These are phyloP conservation scores for Poeciliopsis turrubarensis DNA, from an alignment of 2,113 vertebrate species.

Conservation along the genomic window DNA sequence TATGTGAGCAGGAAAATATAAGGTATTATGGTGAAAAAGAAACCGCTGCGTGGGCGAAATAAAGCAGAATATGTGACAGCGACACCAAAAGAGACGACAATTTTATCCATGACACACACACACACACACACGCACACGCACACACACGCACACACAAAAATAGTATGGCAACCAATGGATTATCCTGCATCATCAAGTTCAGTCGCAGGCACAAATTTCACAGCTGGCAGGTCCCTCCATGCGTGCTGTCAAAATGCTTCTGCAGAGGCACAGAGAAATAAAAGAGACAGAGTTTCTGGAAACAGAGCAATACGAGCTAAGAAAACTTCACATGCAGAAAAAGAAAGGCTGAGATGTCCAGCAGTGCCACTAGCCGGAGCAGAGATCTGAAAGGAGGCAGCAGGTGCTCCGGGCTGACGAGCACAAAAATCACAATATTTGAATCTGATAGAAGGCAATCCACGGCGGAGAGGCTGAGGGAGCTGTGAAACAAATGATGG, in stretches of 20 bases:
- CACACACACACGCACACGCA: background rate
- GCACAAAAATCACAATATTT: constrained; percentile 4
- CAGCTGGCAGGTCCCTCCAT: constrained; percentile 6
- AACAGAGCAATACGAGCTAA: background rate
- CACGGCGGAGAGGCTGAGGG: background rate
- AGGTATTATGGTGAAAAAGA: background rate
- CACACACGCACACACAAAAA: background rate
- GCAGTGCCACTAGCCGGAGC: background rate
- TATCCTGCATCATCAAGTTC: constrained; percentile 4
- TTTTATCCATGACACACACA: background rate
- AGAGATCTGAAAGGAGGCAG: constrained; percentile 4
- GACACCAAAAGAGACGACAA: background rate
- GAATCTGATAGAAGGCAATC: background rate
- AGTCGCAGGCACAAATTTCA: background rate
- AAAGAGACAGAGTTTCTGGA: background rate
- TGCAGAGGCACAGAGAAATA: background rate
- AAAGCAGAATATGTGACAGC: background rate
- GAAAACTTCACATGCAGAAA: background rate
- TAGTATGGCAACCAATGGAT: background rate
- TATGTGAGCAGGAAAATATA: too few relatives aligned
- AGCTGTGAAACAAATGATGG: background rate
- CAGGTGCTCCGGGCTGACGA: constrained; percentile 18
- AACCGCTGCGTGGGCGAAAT: background rate
- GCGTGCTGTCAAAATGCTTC: constrained; percentile 5
- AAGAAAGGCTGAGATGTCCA: background rate